Conservation (phyloP, 2,797 vertebrate species). For the Hoplostethus mediterraneus region DNA sequence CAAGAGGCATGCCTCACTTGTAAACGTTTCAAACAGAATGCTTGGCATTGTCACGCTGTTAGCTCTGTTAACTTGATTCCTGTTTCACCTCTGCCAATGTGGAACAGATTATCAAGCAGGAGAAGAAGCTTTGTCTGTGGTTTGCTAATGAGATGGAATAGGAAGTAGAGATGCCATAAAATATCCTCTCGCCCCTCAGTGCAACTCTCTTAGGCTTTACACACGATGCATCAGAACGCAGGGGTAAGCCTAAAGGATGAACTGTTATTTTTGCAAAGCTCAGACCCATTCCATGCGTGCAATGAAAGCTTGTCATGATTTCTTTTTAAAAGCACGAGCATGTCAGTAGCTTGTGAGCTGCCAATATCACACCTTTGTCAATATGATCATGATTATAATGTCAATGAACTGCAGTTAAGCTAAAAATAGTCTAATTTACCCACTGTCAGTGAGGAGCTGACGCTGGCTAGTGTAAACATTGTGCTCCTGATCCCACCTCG, state of each 20-base stretch:
- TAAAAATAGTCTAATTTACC: background rate
- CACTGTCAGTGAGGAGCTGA: background rate
- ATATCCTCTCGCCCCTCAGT: background rate
- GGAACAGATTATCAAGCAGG: constrained; percentile 32
- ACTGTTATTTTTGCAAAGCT: too few species aligned
- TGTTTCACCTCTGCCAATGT: constrained; percentile 39
- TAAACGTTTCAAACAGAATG: constrained; percentile 30
- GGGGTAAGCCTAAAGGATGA: background rate
- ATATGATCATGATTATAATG: background rate
- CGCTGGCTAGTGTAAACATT: constrained; percentile 6
- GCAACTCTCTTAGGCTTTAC: background rate
- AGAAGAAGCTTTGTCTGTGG: constrained; percentile 9
- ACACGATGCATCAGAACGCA: background rate
- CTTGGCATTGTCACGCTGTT: constrained; percentile 31
- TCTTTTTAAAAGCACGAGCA: too few species aligned
- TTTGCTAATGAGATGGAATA: constrained; percentile 31
- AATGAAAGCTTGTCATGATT: too few species aligned
- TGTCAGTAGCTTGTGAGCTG: too few species aligned
- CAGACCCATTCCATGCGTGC: too few species aligned
- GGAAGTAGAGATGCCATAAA: constrained; percentile 31
- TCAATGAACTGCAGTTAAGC: background rate
- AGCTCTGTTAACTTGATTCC: constrained; percentile 32
- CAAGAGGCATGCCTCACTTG: constrained; percentile 6
- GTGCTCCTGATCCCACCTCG: background rate
- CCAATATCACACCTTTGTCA: background rate